Evolutionary conservation across 2,797 vertebrate genomes (phyloP).

Genomic region (Protosalanx chinensis): DNA sequence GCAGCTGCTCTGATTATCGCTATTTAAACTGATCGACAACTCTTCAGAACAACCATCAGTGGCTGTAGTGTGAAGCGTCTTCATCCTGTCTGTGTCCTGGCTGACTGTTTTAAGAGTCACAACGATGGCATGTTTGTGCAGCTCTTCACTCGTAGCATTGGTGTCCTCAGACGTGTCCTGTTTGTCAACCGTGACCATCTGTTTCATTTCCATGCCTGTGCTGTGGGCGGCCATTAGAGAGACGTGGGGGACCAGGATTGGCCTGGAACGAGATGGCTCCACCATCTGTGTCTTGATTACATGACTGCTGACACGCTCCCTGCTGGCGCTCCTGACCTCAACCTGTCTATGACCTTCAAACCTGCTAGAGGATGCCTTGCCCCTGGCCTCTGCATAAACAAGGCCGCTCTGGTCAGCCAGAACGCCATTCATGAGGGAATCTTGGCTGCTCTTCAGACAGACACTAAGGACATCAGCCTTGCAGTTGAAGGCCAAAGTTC

Average conservation of each 20-base stretch:
- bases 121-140: neutral
- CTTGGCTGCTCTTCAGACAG: neutral
- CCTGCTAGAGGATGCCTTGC: neutral
- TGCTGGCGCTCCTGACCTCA: neutral
- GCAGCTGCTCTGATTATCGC: neutral
- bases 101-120: neutral
- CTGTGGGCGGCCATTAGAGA: neutral
- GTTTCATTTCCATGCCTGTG: neutral
- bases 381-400: neutral
- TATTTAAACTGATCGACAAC: neutral
- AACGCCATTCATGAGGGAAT: slow-evolving; percentile 6
- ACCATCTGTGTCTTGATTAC: neutral
- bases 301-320: neutral
- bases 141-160: neutral
- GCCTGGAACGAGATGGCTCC: neutral
- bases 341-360: neutral
- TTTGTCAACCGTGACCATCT: neutral
- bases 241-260: neutral
- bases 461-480: neutral
- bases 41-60: neutral
- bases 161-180: neutral
- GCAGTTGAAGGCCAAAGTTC: slow-evolving; percentile 16
- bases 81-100: neutral
- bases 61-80: neutral
- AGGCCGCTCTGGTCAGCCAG: neutral